Evolutionary conservation across 2,888 invertebrate species (phyloP).

Genomic region (Galeopsomyia nigrocyanea): DNA sequence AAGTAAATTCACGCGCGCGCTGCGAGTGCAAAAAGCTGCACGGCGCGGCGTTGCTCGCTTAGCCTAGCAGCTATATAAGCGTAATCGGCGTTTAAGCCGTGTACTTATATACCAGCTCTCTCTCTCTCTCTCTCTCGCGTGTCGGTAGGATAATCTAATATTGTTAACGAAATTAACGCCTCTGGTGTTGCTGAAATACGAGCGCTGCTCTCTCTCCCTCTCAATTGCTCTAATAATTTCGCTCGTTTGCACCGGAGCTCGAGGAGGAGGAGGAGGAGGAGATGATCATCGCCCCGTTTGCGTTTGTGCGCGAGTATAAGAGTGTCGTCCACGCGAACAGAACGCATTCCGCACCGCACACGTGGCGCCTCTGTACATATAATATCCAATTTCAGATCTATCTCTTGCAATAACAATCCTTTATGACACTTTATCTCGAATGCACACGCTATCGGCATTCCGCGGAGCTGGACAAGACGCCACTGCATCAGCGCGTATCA

Average conservation of each 20-base stretch:
- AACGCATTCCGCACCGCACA: too few relatives aligned
- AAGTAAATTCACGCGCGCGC: conserved; percentile 26
- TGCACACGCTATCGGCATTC: too few relatives aligned
- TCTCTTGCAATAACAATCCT: too few relatives aligned
- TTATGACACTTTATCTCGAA: too few relatives aligned
- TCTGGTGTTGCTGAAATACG: conserved; percentile 12
- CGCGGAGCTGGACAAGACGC: too few relatives aligned
- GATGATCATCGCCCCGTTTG: background rate
- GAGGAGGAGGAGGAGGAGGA: background rate
- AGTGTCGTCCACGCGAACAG: too few relatives aligned
- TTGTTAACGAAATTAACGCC: conserved; percentile 27
- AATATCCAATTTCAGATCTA: too few relatives aligned
- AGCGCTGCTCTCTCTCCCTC: conserved; percentile 19
- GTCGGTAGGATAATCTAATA: conserved; percentile 27
- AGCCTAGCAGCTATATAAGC: background rate
- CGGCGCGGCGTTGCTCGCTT: too few relatives aligned
- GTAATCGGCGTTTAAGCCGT: conserved; percentile 34
- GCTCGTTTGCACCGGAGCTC: background rate
- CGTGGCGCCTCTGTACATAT: too few relatives aligned
- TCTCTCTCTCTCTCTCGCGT: background rate
- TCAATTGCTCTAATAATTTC: conserved; percentile 18
- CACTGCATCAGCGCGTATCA: too few relatives aligned
- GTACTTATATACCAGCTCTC: conserved; percentile 25
- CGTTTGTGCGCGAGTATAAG: too few relatives aligned
- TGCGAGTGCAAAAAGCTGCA: background rate